Base-by-base conservation (phyloP, 1,140 invertebrate species). In the Camponotus pennsylvanicus region DNA sequence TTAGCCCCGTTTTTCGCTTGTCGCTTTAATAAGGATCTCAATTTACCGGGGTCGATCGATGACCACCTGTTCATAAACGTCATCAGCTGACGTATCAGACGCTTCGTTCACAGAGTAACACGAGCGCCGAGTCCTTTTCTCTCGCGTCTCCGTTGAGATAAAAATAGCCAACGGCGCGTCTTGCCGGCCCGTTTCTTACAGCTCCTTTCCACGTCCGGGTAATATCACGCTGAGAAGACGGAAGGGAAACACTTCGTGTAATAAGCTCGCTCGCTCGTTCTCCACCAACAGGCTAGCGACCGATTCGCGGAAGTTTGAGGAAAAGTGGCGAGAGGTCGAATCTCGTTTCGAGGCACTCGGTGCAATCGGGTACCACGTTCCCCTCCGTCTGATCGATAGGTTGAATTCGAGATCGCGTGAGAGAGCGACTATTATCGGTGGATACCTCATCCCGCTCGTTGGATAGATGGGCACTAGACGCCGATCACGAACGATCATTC, bases 371-470 rank as follows among this genome's bases (percentile, higher is more conserved):
- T 82, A 45, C 42, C 80, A 57, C 80, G 75, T 67, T 66, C 69
- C 49, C 34, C 71, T 37, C 34, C 52, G 21, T 27, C 85, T 86
- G 88, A 90, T 90, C 88, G 88, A 89, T 89, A 89, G 88, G 67
- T 87, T 89, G 85, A 87, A 90, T 90, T 89, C 75, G 77, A 89
- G 88, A 90, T 90, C 88, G 88, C 88, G 88, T 89, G 88, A 90
- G 88, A 89, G 88, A 87, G 88, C 71, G 88, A 79, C 88, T 84
- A 87, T 90, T 90, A 90, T 77, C 61, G 75, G 59, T 49, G 57
- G 87, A 78, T 78, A 63, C 82, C 88, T 73, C 32, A 70, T n/a
- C 82, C 78, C 55, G 64, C 59, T 88, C 52, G 76, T 88, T 63
- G 86, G 55, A 15, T 86, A 88, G 75, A 89, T 80, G 69, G 88